A percentile compares a stretch with the other conserved stretches of the same genome.
phyloP scores from a whole-genome alignment of 2,888 invertebrate genomes.

The Allophyes oxyacanthae region DNA sequence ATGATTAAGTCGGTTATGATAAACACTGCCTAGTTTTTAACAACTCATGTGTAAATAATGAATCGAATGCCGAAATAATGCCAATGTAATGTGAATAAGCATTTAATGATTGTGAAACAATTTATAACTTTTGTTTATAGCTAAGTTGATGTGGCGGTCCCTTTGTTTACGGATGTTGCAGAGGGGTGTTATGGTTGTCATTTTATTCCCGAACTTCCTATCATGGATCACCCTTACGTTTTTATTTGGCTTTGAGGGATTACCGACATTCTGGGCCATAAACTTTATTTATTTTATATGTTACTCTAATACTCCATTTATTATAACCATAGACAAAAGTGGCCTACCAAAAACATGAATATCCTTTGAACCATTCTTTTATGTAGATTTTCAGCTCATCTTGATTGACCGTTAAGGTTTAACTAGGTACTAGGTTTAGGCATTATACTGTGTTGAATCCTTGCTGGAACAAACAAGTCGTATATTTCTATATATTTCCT shows the following conservation, averaged over 20 bases:
- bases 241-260: slow-evolving; percentile 32
- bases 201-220: slow-evolving; percentile 18
- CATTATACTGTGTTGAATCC: too few relatives aligned
- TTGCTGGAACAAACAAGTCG: too few relatives aligned
- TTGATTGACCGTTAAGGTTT: too few relatives aligned
- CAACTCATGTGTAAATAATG: slow-evolving; percentile 60
- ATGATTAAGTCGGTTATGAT: slow-evolving; percentile 82
- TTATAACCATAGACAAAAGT: too few relatives aligned
- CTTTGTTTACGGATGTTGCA: slow-evolving; percentile 17
- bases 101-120: slow-evolving; percentile 37
- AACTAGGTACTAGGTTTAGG: too few relatives aligned
- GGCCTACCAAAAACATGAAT: too few relatives aligned
- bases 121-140: slow-evolving; percentile 13
- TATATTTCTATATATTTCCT: too few relatives aligned
- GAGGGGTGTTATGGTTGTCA: slow-evolving; percentile 10
- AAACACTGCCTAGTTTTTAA: slow-evolving; percentile 69
- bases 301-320: too few relatives aligned
- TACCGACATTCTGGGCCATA: slow-evolving; percentile 17
- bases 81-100: slow-evolving; percentile 31
- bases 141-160: slow-evolving; percentile 10
- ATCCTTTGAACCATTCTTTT: too few relatives aligned
- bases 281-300: slow-evolving; percentile 38
- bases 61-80: slow-evolving; percentile 58
- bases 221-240: slow-evolving; percentile 11
- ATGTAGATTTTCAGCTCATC: too few relatives aligned